A percentile compares a stretch with the other conserved stretches of the same genome.
phyloP scores from a whole-genome alignment of 2,113 vertebrate species.

The Cyrtonyx montezumae region DNA sequence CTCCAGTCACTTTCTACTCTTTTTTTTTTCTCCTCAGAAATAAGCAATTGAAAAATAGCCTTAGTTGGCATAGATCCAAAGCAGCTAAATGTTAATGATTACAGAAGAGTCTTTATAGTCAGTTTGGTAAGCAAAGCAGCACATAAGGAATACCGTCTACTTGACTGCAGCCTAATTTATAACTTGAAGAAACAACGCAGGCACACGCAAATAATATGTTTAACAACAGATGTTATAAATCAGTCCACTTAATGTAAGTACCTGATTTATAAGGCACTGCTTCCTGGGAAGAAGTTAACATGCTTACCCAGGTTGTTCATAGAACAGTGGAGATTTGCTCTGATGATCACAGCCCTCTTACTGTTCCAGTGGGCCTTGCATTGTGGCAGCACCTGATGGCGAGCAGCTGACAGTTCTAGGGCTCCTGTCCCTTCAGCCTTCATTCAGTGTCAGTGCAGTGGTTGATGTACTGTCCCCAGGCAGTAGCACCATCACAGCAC shows the following conservation, averaged over 20 bases:
- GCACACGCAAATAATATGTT: neutral
- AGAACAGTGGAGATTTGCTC: neutral
- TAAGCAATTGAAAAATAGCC: neutral
- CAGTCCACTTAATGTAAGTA: neutral
- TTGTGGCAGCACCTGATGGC: neutral
- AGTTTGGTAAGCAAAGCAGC: neutral
- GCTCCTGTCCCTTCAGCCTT: neutral
- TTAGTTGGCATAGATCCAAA: neutral
- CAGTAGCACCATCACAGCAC: fast-evolving
- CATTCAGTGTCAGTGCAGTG: neutral
- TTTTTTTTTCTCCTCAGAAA: neutral
- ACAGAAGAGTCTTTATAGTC: neutral
- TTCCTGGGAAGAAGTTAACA: neutral
- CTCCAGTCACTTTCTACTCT: neutral
- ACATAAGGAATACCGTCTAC: neutral
- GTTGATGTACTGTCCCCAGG: neutral
- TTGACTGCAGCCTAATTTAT: neutral
- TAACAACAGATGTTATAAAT: neutral
- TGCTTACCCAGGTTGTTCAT: no score
- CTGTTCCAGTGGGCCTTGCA: neutral
- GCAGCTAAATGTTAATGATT: neutral
- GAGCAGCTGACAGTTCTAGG: neutral
- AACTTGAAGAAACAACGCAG: neutral
- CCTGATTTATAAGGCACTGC: neutral
- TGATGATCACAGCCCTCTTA: neutral